Evolutionary conservation across 2,113 vertebrate genomes (phyloP).

Genomic region (Anhinga anhinga): DNA sequence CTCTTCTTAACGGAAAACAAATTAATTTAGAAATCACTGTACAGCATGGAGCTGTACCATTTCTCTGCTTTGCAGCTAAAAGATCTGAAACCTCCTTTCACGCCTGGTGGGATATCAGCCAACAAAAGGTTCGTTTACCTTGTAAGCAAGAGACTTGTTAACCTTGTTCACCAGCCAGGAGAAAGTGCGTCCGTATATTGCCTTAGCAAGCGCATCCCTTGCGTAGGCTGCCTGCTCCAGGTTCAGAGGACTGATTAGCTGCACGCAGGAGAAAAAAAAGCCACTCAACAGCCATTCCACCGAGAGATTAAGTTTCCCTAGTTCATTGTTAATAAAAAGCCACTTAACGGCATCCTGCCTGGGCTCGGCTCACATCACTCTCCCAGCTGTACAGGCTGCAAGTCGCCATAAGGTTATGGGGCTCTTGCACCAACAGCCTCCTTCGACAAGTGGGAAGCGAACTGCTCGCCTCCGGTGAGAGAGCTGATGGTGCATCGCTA

Average conservation of each 20-base stretch:
- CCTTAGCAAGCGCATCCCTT: constrained; percentile 91
- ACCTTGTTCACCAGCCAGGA: constrained; percentile 97
- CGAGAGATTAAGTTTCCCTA: background rate
- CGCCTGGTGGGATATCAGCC: fast-evolving
- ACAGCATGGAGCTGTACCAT: background rate
- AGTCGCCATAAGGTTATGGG: background rate
- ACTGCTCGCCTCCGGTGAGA: background rate
- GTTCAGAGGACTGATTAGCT: constrained; percentile 94
- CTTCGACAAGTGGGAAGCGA: background rate
- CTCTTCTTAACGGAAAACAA: background rate
- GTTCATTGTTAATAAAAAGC: background rate
- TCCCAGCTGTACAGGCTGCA: background rate
- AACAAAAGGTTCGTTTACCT: constrained; percentile 69
- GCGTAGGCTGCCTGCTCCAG: constrained; percentile 93
- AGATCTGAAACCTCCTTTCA: background rate
- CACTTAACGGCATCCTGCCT: background rate
- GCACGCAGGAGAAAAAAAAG: background rate
- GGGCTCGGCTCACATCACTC: background rate
- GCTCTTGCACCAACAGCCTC: background rate
- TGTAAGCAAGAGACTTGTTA: constrained; percentile 88
- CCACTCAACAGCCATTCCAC: background rate
- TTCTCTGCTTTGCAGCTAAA: background rate
- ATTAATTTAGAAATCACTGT: background rate
- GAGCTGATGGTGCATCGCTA: fast-evolving
- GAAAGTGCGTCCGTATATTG: constrained; percentile 93